Evolutionary conservation across 2,797 vertebrate genomes (phyloP), one percentile per base, ranked within the genome.

Genomic region (Holocentrus rufus): DNA sequence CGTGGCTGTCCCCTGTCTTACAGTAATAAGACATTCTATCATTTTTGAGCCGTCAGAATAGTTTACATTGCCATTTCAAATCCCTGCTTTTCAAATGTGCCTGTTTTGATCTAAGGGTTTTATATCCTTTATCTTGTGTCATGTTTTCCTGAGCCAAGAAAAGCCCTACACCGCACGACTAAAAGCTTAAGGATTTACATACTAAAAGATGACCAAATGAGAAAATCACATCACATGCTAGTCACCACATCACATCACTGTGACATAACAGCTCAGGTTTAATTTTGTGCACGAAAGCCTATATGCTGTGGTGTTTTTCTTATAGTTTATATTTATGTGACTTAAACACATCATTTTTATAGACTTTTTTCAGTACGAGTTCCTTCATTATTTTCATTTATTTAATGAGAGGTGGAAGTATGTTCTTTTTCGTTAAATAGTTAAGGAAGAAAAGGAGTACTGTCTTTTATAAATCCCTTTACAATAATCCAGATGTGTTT

Each of bases 191-290:
- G 69, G 47, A 76, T 87, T 86, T 76, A 63, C 46, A 74, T 76
- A 56, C 31, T 80, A 31, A 76, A 79, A 72, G 65, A 56, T 25
- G 61, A 54, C 34, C 66, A 53, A 65, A 76, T 66, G 65, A 74
- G 36, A 62, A 64, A 18, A 68, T 72, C 69, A 27, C 31, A 53
- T 66, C 59, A 71, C 71, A 74, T 58, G 65, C 30, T 22, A 60
- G 46, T 23, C 63, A 61, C 49, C 58, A 7, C 65, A 61, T 81
- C 68, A 71, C 55, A 72, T 66, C 52, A 66, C 8, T 18, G 13
- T 72, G 71, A 77, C 56, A 78, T 42, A 55, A 74, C 73, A 71
- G 31, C 69, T 84, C 84, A 87, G 70, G 58, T 77, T 88, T 63
- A 70, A 76, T 77, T 78, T 74, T 74, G 63, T 74, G 64, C 74